These are phyloP conservation scores for Pomacea canaliculata DNA, from an alignment of 2,888 invertebrate species.

Conservation along the genomic window DNA sequence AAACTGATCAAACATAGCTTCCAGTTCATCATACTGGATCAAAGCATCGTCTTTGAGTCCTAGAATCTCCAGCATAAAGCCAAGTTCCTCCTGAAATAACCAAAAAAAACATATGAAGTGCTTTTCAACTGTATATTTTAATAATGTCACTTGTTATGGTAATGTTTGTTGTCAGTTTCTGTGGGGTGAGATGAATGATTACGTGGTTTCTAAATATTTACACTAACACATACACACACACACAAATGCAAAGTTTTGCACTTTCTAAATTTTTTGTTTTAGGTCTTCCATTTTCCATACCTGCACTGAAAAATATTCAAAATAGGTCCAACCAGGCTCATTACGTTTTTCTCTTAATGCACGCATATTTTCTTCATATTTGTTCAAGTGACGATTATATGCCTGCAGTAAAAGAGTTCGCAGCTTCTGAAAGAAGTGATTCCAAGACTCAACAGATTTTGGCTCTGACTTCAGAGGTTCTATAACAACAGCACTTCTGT, in stretches of 20 bases:
- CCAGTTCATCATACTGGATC: slow-evolving; percentile 96
- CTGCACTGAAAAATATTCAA: slow-evolving; percentile 92
- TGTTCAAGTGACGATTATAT: slow-evolving; percentile 85
- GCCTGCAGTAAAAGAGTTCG: slow-evolving; percentile 86
- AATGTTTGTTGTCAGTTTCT: no score
- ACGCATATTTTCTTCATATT: slow-evolving; percentile 89
- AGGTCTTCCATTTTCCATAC: slow-evolving; percentile 69
- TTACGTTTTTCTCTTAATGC: slow-evolving; percentile 90
- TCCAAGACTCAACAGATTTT: slow-evolving; percentile 86
- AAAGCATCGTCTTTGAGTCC: slow-evolving; percentile 93
- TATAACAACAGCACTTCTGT: slow-evolving; percentile 87
- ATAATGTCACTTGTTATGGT: no score
- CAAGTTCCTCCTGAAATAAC: slow-evolving; percentile 87
- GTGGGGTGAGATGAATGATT: no score
- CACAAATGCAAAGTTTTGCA: no score
- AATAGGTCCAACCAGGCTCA: slow-evolving; percentile 93
- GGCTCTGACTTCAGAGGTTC: slow-evolving; percentile 92
- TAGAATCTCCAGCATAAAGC: slow-evolving; percentile 93
- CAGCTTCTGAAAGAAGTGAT: slow-evolving; percentile 85
- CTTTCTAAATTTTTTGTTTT: no score
- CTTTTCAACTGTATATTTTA: no score
- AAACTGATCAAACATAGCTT: slow-evolving; percentile 96
- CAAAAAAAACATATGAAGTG: neutral
- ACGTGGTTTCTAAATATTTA: no score
- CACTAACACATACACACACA: no score